Conservation (phyloP, 2,797 vertebrate species). For the Rachycentron canadum region DNA sequence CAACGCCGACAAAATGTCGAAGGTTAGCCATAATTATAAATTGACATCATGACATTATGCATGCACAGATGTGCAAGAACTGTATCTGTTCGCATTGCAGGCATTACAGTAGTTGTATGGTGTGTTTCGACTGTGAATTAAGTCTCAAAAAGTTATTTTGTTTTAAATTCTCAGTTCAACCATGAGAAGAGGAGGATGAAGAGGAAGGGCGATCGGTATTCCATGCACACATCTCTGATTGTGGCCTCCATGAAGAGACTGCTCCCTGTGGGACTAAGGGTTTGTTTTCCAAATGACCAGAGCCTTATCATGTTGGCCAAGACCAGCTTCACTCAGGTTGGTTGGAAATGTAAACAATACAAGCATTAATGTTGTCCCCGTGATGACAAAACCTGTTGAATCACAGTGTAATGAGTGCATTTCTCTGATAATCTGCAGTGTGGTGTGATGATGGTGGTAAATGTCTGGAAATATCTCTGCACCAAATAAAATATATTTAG, state of each 20-base stretch:
- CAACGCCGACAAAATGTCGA: conserved; percentile 89
- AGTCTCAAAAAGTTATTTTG: not conserved
- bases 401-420: not conserved
- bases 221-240: conserved; percentile 93
- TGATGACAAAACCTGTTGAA: not conserved
- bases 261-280: conserved; percentile 91
- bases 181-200: conserved; percentile 91
- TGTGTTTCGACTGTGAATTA: not conserved
- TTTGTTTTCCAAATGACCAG: conserved; percentile 90
- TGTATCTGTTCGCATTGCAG: not conserved
- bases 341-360: conserved; percentile 32
- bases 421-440: not conserved
- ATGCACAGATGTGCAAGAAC: not conserved
- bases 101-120: not conserved
- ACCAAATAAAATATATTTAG: not conserved
- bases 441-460: not conserved
- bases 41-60: not conserved
- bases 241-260: conserved; percentile 92
- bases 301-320: conserved; percentile 90
- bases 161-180: conserved; percentile 75
- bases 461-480: not conserved
- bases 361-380: not conserved
- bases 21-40: conserved; percentile 81
- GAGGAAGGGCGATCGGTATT: conserved; percentile 93
- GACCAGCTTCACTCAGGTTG: conserved; percentile 90